These are phyloP conservation scores for Mya arenaria DNA, from an alignment of 1,140 invertebrate species.

Conservation along the genomic window DNA sequence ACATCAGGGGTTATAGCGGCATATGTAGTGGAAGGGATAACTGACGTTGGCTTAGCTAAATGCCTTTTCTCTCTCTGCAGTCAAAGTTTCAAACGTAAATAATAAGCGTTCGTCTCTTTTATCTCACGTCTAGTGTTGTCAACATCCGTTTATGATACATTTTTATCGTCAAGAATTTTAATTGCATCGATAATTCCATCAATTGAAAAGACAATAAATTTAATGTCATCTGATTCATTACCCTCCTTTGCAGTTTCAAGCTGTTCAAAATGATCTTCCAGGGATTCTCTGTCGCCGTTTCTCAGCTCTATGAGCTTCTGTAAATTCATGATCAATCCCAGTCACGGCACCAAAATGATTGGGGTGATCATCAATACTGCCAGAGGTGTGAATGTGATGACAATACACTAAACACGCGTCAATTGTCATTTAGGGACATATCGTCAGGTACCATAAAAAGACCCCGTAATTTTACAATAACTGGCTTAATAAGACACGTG, in stretches of 20 bases:
- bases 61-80: not conserved
- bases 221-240: no score
- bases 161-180: not conserved
- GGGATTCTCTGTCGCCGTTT: not conserved
- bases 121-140: not conserved
- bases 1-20: not conserved
- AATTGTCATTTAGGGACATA: no score
- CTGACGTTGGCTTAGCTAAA: no score
- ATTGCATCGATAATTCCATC: no score
- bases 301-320: not conserved
- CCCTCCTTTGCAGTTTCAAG: not conserved
- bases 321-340: not conserved
- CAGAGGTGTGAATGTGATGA: no score
- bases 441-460: no score
- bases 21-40: no score
- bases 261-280: not conserved
- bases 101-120: not conserved
- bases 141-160: not conserved
- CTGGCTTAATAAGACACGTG: no score
- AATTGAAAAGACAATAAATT: no score
- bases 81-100: not conserved
- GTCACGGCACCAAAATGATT: conserved; percentile 4
- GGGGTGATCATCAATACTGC: no score
- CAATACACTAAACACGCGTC: no score
- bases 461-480: no score